Base-by-base conservation (phyloP, 1,140 invertebrate genomes). In the Eupeodes corollae region DNA sequence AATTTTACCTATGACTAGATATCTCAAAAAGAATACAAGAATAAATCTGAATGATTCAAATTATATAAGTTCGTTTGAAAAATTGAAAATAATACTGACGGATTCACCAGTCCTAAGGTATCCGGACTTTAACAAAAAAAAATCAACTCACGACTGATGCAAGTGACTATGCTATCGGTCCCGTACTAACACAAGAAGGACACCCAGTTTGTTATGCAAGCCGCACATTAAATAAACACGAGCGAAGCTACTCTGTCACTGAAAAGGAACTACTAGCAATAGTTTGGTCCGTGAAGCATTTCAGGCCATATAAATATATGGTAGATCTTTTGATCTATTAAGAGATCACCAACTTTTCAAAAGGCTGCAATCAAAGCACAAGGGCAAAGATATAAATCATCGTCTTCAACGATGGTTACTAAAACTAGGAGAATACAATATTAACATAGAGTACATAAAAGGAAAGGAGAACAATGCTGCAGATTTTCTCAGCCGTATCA, bases 211-310 rank as follows among this genome's bases (percentile, higher is more conserved):
- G 53, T 2, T 74, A 69, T 53, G 66, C 63, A 2, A 69, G 69
- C 39, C 49, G 70, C n/a, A 53, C 58, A 5, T 44, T 77, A 2
- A 63, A 48, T 13, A 30, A 44, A 1, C 51, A 69, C 2, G 75
- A 79, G 56, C 47, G 46, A 31, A 73, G 73, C 37, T 76, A 73
- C 46, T 49, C 52, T 1, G 61, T 56, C 5, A 70, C 65, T 1
- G 73, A 77, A 49, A 55, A 62, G 43, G 74, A 77, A 57, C 63
- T 63, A 18, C 51, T 77, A n/a, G n/a, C n/a, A n/a, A n/a, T n/a
- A n/a, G n/a, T n/a, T n/a, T n/a, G n/a, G n/a, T n/a, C n/a, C n/a
- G 46, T 39, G 26, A 48, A 34, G 6, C 42, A 48, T 26, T 48
- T 15, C 14, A 42, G 38, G 42, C 40, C 38, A 8, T 34, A 42